Evolutionary conservation across 2,888 invertebrate genomes (phyloP), one percentile per base, ranked within the genome.

Genomic region (Hypena proboscidalis): DNA sequence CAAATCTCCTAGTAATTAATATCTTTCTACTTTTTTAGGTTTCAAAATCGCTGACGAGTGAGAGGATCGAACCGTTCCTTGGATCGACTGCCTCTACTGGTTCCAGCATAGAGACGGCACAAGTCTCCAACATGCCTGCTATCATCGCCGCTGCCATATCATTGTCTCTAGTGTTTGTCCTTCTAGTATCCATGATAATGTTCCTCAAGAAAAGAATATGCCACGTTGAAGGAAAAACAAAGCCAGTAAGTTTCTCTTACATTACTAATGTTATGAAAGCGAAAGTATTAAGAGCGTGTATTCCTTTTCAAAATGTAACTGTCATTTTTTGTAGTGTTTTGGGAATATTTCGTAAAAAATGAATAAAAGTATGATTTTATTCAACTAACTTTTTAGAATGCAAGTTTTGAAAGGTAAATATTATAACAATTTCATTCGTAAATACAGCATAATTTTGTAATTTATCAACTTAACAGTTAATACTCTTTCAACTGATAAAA

Each of bases 181-280:
- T 87, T 8, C 48, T 83, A 15, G 58, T 81, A 22, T 59, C 62
- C 1, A 47, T 67, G 9, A 45, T 74, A n/a, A 57, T 81, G 64
- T 88, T 83, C 67, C 63, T 88, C 41, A 83, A 77, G 46, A 81
- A 76, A 67, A 70, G 84, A 6, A 80, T 82, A 27, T 78, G 85
- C 37, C 77, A 75, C n/a, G 79, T 83, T 5, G 80, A 87, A 45
- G 84, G 86, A 22, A 90, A 90, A 78, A 70, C 83, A 4, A 82
- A 85, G 64, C 90, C 88, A 72, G 90, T 90, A 79, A 80, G 64
- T 61, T 39, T 36, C 31, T 29, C n/a, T 3, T 29, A 11, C 8
- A 23, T 4, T 2, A n/a, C 21, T 6, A 1, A 11, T 13, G 13
- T 11, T 14, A 2, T 20, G n/a, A 2, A 7, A 5, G 10, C 2